Percentiles rank a stretch among this genome's conserved stretches.
phyloP scores from a whole-genome alignment of 2,113 vertebrate species.

The Ptilorrhoa leucosticta region DNA sequence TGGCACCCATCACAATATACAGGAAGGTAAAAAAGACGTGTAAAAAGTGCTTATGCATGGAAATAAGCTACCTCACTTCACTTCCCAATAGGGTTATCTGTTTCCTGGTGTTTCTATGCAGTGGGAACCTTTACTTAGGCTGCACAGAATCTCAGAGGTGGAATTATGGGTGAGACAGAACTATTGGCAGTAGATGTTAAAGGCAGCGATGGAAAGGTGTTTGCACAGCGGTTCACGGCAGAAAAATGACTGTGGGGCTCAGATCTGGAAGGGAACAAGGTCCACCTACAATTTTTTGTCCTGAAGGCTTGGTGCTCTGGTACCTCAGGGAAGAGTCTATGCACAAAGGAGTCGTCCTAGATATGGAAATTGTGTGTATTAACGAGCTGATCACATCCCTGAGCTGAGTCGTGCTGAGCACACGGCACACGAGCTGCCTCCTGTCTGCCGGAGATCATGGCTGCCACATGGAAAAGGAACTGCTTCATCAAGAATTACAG shows the following conservation, averaged over 20 bases:
- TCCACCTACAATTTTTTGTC: background rate
- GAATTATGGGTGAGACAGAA: background rate
- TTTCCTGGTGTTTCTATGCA: background rate
- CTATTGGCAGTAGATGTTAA: background rate
- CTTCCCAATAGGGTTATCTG: background rate
- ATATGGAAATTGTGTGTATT: background rate
- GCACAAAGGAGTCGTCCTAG: background rate
- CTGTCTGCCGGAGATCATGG: background rate
- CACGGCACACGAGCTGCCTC: background rate
- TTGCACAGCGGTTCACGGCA: accelerated
- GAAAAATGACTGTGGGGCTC: background rate
- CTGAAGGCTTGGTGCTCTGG: background rate
- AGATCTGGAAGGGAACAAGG: background rate
- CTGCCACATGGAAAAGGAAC: background rate
- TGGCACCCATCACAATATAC: background rate
- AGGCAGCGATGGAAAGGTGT: background rate
- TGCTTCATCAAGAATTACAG: background rate
- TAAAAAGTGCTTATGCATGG: background rate
- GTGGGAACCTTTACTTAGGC: background rate
- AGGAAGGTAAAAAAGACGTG: background rate
- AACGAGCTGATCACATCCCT: background rate
- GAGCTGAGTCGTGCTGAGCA: background rate
- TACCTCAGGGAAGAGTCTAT: background rate
- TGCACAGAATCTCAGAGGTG: background rate
- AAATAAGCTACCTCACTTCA: background rate